Evolutionary conservation across 1,140 invertebrate species (phyloP), one percentile per base, ranked within the genome.

Genomic region (Littorina saxatilis): DNA sequence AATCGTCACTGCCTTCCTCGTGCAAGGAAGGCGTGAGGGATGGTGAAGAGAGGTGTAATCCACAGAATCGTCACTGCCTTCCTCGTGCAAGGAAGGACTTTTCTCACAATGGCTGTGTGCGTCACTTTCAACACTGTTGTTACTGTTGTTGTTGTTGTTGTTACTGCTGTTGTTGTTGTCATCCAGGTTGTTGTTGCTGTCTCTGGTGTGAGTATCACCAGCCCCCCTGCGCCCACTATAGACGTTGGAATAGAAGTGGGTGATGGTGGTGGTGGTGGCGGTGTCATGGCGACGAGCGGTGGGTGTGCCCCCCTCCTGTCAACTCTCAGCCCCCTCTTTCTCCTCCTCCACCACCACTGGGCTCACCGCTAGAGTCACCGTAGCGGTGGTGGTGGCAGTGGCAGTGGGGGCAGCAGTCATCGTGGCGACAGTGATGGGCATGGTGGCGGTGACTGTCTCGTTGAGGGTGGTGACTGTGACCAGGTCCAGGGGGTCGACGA

Each of bases 401-500:
- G 72, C 1, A 1, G 72, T 50, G 39, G 72, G n/a, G 29, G 50
- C 37, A 11, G 47, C 23, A 15, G 50, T 50, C 2, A 39, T 35
- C 27, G 43, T 37, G 74, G 32, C n/a, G 55, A 50, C n/a, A 23
- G 47, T 39, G 58, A 4, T 27, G 35, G 37, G 40, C 20, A 15
- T 29, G 58, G 55, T 43, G 55, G 15, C 40, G 4, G 23, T 78
- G 76, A 23, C 39, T 35, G 43, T 40, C 13, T 43, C 55, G 55
- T 43, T 13, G 23, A 43, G 7, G 52, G 2, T 0, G 27, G 27
- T 50, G 55, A 52, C n/a, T 20, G n/a, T 0, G 55, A 9, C 55
- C 39, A 78, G 23, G 37, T 78, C 76, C 29, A n/a, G 35, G 17
- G 13, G 29, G n/a, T 82, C 74, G 58, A 83, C 63, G 29, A 35